phyloP scores from a whole-genome alignment of 2,888 invertebrate genomes.

The Drosophila greeni region DNA sequence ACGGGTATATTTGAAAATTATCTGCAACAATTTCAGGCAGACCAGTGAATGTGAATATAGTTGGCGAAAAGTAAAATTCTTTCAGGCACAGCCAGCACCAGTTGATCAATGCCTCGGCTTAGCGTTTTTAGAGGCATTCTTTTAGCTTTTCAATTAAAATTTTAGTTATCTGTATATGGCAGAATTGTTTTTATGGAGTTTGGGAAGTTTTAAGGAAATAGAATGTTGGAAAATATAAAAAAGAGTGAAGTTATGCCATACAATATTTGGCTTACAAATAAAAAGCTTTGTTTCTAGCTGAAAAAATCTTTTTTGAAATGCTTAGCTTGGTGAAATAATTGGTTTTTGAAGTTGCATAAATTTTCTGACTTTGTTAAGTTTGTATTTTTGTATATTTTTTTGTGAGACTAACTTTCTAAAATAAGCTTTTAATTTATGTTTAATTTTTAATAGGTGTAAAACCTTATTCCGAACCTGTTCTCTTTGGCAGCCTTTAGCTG shows the following conservation, averaged over 20 bases:
- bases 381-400: too few relatives aligned
- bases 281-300: neutral
- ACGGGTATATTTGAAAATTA: slow-evolving; percentile 26
- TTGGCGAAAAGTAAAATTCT: slow-evolving; percentile 11
- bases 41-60: slow-evolving; percentile 2
- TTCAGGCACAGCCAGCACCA: neutral
- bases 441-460: neutral
- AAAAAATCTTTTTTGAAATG: neutral
- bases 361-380: neutral
- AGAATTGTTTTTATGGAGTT: neutral
- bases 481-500: neutral
- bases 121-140: neutral
- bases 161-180: neutral
- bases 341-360: neutral
- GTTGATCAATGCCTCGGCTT: slow-evolving; percentile 5
- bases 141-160: slow-evolving; percentile 5
- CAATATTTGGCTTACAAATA: neutral
- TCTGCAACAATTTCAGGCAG: slow-evolving; percentile 9
- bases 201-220: neutral
- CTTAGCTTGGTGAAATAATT: neutral
- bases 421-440: neutral
- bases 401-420: neutral
- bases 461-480: neutral
- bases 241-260: neutral
- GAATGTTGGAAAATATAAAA: neutral